A percentile compares a stretch with the other conserved stretches of the same genome.
phyloP scores from a whole-genome alignment of 2,113 vertebrate genomes.

The Clupea harengus region DNA sequence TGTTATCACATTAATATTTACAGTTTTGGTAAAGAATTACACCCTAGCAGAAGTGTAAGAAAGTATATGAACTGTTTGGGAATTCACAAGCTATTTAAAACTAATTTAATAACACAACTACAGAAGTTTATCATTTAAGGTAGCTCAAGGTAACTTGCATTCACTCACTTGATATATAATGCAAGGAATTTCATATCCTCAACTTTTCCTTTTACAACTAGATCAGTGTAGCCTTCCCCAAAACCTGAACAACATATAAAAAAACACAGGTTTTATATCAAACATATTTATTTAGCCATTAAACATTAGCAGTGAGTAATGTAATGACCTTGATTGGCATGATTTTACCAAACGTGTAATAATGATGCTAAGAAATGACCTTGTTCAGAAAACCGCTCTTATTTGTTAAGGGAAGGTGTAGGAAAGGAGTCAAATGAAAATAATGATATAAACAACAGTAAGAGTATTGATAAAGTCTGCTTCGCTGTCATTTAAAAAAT shows the following conservation, averaged over 20 bases:
- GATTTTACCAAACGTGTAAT: too few species aligned
- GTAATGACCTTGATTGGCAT: too few species aligned
- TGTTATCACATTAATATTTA: too few species aligned
- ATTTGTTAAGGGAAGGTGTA: too few species aligned
- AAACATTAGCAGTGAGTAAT: neutral
- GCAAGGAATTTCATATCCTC: slow-evolving; percentile 76
- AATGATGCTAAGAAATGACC: too few species aligned
- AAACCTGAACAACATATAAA: slow-evolving; percentile 64
- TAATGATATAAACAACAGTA: too few species aligned
- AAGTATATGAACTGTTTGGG: neutral
- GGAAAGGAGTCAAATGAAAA: too few species aligned
- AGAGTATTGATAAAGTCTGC: too few species aligned
- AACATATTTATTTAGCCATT: neutral
- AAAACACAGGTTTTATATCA: neutral
- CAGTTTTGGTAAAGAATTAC: neutral
- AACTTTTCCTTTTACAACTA: slow-evolving; percentile 74
- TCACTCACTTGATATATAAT: slow-evolving; percentile 82
- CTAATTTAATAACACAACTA: neutral
- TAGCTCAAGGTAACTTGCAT: neutral
- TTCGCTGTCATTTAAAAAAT: too few species aligned
- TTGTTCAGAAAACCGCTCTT: too few species aligned
- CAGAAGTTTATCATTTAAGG: neutral
- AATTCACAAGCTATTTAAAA: neutral
- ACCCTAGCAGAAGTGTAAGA: neutral
- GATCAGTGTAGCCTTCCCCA: slow-evolving; percentile 76